Evolutionary conservation across 2,113 vertebrate genomes (phyloP).

Genomic region (Colaptes auratus): DNA sequence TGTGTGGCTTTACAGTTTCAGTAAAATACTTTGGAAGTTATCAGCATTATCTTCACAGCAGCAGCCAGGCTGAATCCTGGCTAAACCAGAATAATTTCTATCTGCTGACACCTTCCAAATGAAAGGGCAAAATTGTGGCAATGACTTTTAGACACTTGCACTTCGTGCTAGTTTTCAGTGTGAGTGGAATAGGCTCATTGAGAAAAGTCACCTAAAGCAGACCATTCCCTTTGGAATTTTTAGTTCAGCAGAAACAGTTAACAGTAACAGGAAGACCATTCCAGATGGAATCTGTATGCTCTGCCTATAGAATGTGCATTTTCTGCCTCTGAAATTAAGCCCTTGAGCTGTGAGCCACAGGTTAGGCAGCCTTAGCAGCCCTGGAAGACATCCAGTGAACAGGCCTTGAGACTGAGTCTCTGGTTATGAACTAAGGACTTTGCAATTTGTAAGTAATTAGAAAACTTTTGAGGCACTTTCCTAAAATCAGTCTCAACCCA

Average conservation of each 20-base stretch:
- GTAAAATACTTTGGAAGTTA: neutral
- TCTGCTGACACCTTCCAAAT: neutral
- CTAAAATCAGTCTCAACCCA: no score
- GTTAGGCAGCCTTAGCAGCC: neutral
- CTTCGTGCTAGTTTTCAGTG: neutral
- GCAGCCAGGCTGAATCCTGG: neutral
- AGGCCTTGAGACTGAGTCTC: neutral
- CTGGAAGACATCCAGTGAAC: neutral
- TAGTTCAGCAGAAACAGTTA: neutral
- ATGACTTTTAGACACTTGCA: neutral
- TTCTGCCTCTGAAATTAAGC: neutral
- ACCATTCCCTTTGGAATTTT: neutral
- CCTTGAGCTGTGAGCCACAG: neutral
- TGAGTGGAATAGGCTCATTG: rapidly evolving
- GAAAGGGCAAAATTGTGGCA: neutral
- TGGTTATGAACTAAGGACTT: neutral
- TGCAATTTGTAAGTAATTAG: no score
- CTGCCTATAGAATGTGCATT: neutral
- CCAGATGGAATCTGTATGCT: neutral
- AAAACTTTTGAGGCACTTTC: no score
- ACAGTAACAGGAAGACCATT: neutral
- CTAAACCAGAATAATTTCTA: neutral
- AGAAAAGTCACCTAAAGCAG: neutral
- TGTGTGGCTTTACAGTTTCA: neutral
- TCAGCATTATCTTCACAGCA: neutral